These are phyloP conservation scores for Anoplolepis gracilipes DNA, from an alignment of 1,140 invertebrate species.

Conservation along the genomic window DNA sequence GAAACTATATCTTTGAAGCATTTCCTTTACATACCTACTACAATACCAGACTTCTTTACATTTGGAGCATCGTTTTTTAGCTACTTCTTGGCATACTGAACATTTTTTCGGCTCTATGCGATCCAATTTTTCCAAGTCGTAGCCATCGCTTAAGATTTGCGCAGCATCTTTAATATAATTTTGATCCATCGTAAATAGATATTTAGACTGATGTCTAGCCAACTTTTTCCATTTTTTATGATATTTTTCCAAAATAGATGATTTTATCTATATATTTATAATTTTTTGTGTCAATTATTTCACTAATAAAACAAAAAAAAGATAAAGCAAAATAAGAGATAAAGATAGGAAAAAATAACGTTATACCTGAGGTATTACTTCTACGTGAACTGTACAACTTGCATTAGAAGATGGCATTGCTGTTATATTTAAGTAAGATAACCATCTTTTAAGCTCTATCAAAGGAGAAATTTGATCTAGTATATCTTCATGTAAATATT, in stretches of 20 bases:
- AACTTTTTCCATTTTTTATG: conserved; percentile 87
- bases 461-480: conserved; percentile 92
- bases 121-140: conserved; percentile 85
- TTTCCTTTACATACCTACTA: conserved; percentile 79
- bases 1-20: conserved; percentile 5
- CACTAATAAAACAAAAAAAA: neutral
- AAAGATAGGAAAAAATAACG: neutral
- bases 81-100: conserved; percentile 80
- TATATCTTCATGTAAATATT: conserved; percentile 87
- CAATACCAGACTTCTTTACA: conserved; percentile 86
- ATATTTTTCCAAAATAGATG: conserved; percentile 84
- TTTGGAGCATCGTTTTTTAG: conserved; percentile 85
- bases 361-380: conserved; percentile 87
- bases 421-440: conserved; percentile 86
- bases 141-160: conserved; percentile 83
- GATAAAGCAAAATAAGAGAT: neutral
- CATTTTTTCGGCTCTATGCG: conserved; percentile 81
- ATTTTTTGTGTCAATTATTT: neutral
- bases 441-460: conserved; percentile 90
- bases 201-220: conserved; percentile 86
- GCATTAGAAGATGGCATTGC: conserved; percentile 69
- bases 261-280: conserved; percentile 81
- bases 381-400: conserved; percentile 85
- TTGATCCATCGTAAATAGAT: conserved; percentile 85
- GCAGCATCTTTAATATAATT: conserved; percentile 86